Conservation (phyloP, 2,797 vertebrate species). For the Calcarius lapponicus region DNA sequence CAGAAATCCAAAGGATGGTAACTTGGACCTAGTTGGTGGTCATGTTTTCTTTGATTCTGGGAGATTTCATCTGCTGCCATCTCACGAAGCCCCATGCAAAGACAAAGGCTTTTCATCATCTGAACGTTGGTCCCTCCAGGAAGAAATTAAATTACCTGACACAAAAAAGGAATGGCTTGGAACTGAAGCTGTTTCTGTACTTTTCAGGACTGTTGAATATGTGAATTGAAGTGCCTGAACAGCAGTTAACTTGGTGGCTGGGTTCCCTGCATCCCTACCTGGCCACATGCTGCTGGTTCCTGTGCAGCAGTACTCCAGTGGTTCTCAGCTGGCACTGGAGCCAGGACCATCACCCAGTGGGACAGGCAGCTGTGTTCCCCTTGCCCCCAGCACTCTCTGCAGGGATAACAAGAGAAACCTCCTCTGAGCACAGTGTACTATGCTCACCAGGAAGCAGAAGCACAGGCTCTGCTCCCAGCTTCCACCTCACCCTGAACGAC, state of each 20-base stretch:
- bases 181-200: slow-evolving; percentile 48
- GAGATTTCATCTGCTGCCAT: slow-evolving; percentile 67
- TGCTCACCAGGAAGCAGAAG: background rate
- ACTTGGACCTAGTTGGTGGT: slow-evolving; percentile 67
- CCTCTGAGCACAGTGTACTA: background rate
- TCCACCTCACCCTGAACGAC: background rate
- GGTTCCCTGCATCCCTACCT: background rate
- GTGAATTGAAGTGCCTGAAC: slow-evolving; percentile 38
- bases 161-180: slow-evolving; percentile 60
- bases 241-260: slow-evolving; percentile 34
- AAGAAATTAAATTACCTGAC: slow-evolving; percentile 69
- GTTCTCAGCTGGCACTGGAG: background rate
- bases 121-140: slow-evolving; percentile 64
- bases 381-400: background rate
- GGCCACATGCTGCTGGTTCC: background rate
- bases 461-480: background rate
- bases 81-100: slow-evolving; percentile 64
- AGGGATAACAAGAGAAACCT: background rate
- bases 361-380: background rate
- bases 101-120: slow-evolving; percentile 74
- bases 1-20: slow-evolving; percentile 60
- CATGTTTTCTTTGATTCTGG: slow-evolving; percentile 71
- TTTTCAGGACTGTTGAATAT: slow-evolving; percentile 39
- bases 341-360: background rate
- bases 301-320: background rate